Evolutionary conservation across 2,797 vertebrate genomes (phyloP), one percentile per base, ranked within the genome.

Genomic region (Hybognathus amarus): DNA sequence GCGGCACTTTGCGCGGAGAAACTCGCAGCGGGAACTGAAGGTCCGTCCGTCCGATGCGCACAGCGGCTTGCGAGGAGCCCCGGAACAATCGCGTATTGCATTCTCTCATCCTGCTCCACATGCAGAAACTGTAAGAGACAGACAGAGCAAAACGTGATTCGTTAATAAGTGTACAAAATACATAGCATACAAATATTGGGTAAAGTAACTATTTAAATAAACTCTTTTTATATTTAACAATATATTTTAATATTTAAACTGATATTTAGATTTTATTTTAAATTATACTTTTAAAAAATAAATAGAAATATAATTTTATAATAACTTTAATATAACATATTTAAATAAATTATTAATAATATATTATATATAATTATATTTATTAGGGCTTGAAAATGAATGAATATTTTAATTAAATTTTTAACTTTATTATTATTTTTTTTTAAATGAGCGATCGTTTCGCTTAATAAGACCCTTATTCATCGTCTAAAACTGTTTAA

Each of bases 11-110:
- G 98, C 98, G 13, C 97, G 93, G 20, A 96, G 97, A 91, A 98
- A 99, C 92, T 99, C 97, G 89, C 98, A 99, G 33, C 96, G 96
- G 17, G 98, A 97, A 79, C 96, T 92, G 92, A 99, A 99, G 88
- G 97, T 99, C 90, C 98, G 94, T 79, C 98, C 98, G 1, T 99
- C 97, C 0, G 98, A 98, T 6, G 97, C 98, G 1, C 98, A 99
- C 42, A 98, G 94, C 0, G 97, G 95, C 86, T 97, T 99, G 87
- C 97, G 96, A 20, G 95, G 91, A 50, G 95, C 92, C 61, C 94
- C 95, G 6, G 92, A 91, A 71, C 98, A 99, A 79, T 97, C 97
- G n/a, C 94, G 93, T 91, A 93, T 95, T 97, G 90, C 98, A 99
- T 90, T 99, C 97, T 86, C 95, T 97, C n/a, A 91, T 99, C 97